phyloP scores from a whole-genome alignment of 2,888 invertebrate genomes.

The Slavum lentiscoides region DNA sequence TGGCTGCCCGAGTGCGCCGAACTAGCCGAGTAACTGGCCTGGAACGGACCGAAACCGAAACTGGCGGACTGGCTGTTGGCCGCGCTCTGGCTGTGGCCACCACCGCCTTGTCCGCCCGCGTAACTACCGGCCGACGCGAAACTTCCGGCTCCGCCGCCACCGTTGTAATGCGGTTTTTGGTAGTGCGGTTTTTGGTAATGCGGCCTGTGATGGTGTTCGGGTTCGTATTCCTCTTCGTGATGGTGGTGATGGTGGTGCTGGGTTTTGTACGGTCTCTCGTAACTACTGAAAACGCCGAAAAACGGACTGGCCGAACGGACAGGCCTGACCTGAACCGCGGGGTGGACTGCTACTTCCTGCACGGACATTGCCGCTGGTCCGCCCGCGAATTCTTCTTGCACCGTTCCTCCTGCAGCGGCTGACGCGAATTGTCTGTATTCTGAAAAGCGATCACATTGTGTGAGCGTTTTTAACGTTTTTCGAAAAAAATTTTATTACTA shows the following conservation, averaged over 20 bases:
- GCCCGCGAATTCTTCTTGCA: not conserved
- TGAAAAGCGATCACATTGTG: not conserved
- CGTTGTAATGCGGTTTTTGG: not conserved
- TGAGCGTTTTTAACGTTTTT: too few species aligned
- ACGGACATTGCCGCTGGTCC: not conserved
- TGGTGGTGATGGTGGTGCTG: constrained; percentile 24
- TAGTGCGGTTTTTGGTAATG: constrained; percentile 21
- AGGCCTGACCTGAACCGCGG: constrained; percentile 4
- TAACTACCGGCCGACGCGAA: constrained; percentile 51
- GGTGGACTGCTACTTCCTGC: not conserved
- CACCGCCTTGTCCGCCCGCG: constrained; percentile 34
- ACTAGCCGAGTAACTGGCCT: constrained; percentile 51
- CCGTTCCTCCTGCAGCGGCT: not conserved
- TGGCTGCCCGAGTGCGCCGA: constrained; percentile 45
- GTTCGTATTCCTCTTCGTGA: constrained; percentile 1
- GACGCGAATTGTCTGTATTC: constrained; percentile 7
- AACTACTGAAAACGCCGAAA: not conserved
- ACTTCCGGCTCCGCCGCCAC: constrained; percentile 40
- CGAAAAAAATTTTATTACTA: too few species aligned
- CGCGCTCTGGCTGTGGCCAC: constrained; percentile 45
- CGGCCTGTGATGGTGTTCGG: not conserved
- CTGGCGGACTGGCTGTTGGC: constrained; percentile 48
- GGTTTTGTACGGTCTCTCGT: constrained; percentile 10
- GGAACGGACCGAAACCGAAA: constrained; percentile 51
- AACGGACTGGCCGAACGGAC: constrained; percentile 32